Percentiles rank a stretch among this genome's conserved stretches.
phyloP scores from a whole-genome alignment of 2,797 vertebrate species.

The Tamandua tetradactyla region DNA sequence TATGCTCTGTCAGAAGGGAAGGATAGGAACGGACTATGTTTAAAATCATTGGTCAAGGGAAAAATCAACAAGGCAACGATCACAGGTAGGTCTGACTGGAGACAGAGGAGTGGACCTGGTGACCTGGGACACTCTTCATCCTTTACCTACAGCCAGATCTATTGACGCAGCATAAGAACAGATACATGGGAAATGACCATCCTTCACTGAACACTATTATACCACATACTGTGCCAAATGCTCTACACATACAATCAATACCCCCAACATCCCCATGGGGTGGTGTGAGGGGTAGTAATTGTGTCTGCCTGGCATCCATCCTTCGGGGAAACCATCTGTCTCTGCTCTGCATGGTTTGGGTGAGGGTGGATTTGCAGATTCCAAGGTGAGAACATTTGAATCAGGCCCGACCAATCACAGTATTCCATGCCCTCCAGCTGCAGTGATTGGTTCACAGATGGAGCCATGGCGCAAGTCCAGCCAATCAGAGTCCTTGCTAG shows the following conservation, averaged over 20 bases:
- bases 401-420: not conserved
- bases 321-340: not conserved
- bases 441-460: not conserved
- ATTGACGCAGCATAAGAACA: not conserved
- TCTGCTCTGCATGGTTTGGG: fast-evolving
- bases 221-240: not conserved
- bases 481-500: not conserved
- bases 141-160: not conserved
- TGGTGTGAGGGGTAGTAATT: fast-evolving
- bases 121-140: not conserved
- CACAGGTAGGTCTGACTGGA: not conserved
- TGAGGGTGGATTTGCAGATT: not conserved
- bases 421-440: not conserved
- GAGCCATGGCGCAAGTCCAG: not conserved
- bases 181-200: not conserved
- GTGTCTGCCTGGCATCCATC: not conserved
- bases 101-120: not conserved
- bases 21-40: not conserved
- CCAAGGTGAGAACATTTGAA: not conserved
- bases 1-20: not conserved
- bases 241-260: no score
- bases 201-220: fast-evolving
- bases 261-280: not conserved
- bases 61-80: not conserved
- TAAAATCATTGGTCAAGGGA: not conserved